Base-by-base conservation (phyloP, 1,140 invertebrate species). In the Limonius californicus region DNA sequence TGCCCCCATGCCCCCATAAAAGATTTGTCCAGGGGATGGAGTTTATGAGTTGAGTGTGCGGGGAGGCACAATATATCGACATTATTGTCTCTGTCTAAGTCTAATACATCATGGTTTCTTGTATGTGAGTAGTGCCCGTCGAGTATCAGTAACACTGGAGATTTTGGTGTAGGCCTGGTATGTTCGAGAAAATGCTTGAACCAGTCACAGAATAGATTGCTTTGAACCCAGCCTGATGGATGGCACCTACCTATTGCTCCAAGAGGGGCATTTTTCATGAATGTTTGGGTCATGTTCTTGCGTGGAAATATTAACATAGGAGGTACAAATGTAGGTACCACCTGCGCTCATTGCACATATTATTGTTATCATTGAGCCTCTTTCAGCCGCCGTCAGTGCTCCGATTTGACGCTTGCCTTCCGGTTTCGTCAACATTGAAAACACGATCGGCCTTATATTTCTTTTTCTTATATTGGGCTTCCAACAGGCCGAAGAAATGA, bases 271-370 rank as follows among this genome's bases (percentile, higher is more conserved):
- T 60, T 50, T 23, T 30, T 65, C 30, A 53, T 65, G 7, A 70
- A 18, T 19, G 55, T 35, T 35, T 63, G 50, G n/a, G 35, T 68
- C 12, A 27, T 15, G n/a, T 64, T 62, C 16, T 59, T 70, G 18
- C 74, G 54, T 0, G 76, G 76, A 63, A 79, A 80, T 54, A 80
- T 69, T n/a, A 81, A 64, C 20, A 76, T 66, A 12, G 78, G 77
- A 20, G 77, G 78, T 12, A 81, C 63, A 20, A 50, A 59, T 21
- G n/a, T n/a, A n/a, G n/a, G n/a, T n/a, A n/a, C n/a, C n/a, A n/a
- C n/a, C n/a, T 39, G 79, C 79, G 68, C 66, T 78, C 18, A 79
- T 72, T 2, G 7, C 2, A 7, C 7, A 11, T 6, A 1, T 2
- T 11, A 39, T n/a, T 11, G 45, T 47, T 35, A 53, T 20, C 4